Evolutionary conservation across 2,888 invertebrate species (phyloP), one percentile per base, ranked within the genome.

Genomic region (Tetranychus piercei): DNA sequence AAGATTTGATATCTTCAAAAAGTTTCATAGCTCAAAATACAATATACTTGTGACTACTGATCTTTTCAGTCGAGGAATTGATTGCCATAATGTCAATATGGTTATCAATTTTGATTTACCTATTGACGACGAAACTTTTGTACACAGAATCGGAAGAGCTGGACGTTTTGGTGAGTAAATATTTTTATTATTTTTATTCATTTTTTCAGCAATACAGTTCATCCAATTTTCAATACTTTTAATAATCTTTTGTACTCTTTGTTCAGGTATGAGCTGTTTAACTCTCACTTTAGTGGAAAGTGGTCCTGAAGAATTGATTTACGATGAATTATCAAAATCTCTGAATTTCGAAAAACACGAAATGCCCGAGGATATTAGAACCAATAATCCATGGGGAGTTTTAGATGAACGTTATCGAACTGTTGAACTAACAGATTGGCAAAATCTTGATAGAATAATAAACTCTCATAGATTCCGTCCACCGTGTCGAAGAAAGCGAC

Each of bases 101-200:
- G 90, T 99, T 0, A 86, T 99, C 9, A 96, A 97, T 83, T 87
- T 94, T 80, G 96, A 96, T 81, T 84, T 91, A 45, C 93, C 97
- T 0, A 81, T 81, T 77, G 89, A 90, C 80, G 85, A 87, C 78
- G 88, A 89, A 78, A 92, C 91, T 22, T 94, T 94, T 84, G 86
- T 94, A 77, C 97, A 99, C 84, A 86, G 97, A 80, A 94, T 95
- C 81, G 97, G 97, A 1, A 86, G 97, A 80, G 94, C 95, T 70
- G 97, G 97, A 0, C 86, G 97, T 77, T 97, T 89, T 85, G 97
- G 96, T n/a, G 2, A 71, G 43, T n/a, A 70, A 20, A 22, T 15
- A 20, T 22, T 70, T 18, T 2, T 0, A 34, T 34, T 34, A 5
- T 34, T 34, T 5, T 34, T 34, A 34, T 4, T 2, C 3, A 34